Evolutionary conservation across 2,797 vertebrate species (phyloP).

Genomic region (Tenualosa thibaudeaui): DNA sequence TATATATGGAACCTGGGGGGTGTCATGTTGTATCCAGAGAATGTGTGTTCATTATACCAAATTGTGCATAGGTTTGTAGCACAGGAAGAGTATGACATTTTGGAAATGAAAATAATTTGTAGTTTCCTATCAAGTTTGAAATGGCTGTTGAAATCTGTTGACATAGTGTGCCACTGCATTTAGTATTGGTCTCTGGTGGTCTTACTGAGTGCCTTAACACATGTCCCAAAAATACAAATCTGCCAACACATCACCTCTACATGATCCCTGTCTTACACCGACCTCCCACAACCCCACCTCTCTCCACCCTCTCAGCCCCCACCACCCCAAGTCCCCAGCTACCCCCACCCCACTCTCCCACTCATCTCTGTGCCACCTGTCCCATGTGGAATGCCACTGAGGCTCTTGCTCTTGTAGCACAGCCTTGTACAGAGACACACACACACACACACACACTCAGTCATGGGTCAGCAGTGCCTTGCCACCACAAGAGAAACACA

Average conservation of each 20-base stretch:
- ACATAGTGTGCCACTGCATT: not conserved
- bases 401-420: not conserved
- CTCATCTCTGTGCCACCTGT: slow-evolving; percentile 6
- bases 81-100: too few relatives aligned
- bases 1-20: too few relatives aligned
- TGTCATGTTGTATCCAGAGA: too few relatives aligned
- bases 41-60: too few relatives aligned
- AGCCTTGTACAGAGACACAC: not conserved
- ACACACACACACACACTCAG: not conserved
- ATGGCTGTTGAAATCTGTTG: not conserved
- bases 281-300: not conserved
- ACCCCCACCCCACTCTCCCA: not conserved
- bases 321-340: not conserved
- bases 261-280: slow-evolving; percentile 21
- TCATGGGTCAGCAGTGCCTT: not conserved
- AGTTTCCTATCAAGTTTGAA: not conserved
- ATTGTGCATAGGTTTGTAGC: too few relatives aligned
- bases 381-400: slow-evolving; percentile 22
- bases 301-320: not conserved
- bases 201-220: slow-evolving; percentile 43
- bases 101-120: not conserved
- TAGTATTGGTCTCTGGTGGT: slow-evolving; percentile 23
- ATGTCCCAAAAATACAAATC: slow-evolving; percentile 22
- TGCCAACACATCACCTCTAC: slow-evolving; percentile 45
- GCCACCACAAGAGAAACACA: too few relatives aligned